Conservation (phyloP, 2,888 invertebrate species). For the Poecilobothrus nobilitatus region DNA sequence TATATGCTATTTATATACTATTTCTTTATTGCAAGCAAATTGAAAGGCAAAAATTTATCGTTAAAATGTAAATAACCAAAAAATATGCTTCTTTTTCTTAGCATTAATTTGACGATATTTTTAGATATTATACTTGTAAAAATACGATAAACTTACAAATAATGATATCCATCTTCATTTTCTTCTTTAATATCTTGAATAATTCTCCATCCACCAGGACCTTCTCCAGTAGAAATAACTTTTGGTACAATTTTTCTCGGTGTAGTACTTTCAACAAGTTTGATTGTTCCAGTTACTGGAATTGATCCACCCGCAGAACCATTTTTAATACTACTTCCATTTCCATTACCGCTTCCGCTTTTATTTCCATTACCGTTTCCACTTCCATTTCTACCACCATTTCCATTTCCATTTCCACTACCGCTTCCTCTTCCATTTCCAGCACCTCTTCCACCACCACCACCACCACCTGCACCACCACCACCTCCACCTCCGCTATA, state of each 20-base stretch:
- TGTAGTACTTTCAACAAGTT: background rate
- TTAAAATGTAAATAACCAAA: slow-evolving; percentile 10
- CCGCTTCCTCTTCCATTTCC: slow-evolving; percentile 14
- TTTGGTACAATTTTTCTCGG: slow-evolving; percentile 9
- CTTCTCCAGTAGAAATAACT: slow-evolving; percentile 30
- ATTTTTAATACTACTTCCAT: background rate
- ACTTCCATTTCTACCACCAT: background rate
- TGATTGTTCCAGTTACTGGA: background rate
- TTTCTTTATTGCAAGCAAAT: background rate
- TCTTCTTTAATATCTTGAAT: slow-evolving; percentile 48
- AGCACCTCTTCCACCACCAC: slow-evolving; percentile 16
- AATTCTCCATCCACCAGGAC: slow-evolving; percentile 47
- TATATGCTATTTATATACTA: too few species aligned
- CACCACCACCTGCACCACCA: slow-evolving; percentile 14
- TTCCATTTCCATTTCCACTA: slow-evolving; percentile 8
- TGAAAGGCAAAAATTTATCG: background rate
- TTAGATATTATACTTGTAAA: too few species aligned
- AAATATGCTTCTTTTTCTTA: slow-evolving; percentile 15
- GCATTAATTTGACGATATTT: background rate
- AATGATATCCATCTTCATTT: slow-evolving; percentile 51
- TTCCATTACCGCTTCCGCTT: background rate
- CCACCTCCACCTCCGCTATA: slow-evolving; percentile 24
- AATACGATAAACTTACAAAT: slow-evolving; percentile 38
- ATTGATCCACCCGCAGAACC: slow-evolving; percentile 11
- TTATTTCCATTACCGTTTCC: slow-evolving; percentile 7